These are phyloP conservation scores for Eupithecia tripunctaria DNA, from an alignment of 2,888 invertebrate species.

Conservation along the genomic window DNA sequence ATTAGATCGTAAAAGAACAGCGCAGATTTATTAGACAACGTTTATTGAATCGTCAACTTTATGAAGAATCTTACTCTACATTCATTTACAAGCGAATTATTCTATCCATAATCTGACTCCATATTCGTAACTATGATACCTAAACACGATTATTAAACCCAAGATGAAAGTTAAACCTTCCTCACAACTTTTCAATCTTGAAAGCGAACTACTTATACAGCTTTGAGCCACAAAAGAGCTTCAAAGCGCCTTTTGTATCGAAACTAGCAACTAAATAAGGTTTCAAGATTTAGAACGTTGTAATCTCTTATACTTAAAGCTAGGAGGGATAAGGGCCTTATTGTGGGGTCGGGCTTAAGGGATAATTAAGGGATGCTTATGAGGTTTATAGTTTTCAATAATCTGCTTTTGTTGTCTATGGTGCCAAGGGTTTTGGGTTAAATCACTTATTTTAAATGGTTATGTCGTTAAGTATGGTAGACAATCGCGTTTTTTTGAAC, in stretches of 20 bases:
- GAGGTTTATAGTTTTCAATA: conserved; percentile 33
- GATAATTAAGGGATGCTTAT: conserved; percentile 27
- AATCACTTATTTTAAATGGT: background rate
- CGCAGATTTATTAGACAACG: background rate
- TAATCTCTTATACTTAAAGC: conserved; percentile 29
- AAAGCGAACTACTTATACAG: background rate
- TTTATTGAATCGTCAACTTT: background rate
- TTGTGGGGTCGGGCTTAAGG: conserved; percentile 23
- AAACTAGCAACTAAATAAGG: conserved; percentile 28
- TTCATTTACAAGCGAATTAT: background rate
- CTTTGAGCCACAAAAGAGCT: conserved; percentile 17
- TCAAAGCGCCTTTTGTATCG: conserved; percentile 27
- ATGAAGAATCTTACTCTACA: background rate
- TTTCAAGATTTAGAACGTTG: conserved; percentile 18
- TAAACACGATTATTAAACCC: conserved; percentile 6
- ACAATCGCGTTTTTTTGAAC: background rate
- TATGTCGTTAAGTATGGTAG: background rate
- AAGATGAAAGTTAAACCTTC: background rate
- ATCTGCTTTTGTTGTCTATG: conserved; percentile 18
- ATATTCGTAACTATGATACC: background rate
- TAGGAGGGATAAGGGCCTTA: conserved; percentile 18
- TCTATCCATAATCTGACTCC: too few relatives aligned
- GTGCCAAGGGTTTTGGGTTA: background rate
- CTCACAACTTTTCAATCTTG: conserved; percentile 11
- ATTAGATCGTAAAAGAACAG: background rate